phyloP scores from a whole-genome alignment of 2,888 invertebrate species.

The Ichneumon xanthorius region DNA sequence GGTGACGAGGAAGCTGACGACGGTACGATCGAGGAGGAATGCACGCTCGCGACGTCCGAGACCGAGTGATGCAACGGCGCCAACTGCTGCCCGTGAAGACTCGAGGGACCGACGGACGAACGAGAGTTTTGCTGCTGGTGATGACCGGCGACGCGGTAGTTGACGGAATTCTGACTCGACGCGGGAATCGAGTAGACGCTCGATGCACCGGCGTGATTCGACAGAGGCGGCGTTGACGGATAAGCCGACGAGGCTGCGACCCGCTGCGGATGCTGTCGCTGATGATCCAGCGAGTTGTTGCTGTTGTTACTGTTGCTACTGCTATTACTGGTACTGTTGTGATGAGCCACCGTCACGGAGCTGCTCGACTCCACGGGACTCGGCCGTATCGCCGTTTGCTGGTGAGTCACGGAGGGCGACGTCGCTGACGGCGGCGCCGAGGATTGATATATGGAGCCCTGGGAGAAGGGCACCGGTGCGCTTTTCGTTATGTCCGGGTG shows the following conservation, averaged over 20 bases:
- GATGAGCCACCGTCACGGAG: slow-evolving; percentile 59
- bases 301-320: slow-evolving; percentile 40
- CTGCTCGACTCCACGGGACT: slow-evolving; percentile 73
- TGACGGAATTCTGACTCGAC: slow-evolving; percentile 65
- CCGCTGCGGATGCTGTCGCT: slow-evolving; percentile 73
- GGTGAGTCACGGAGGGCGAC: slow-evolving; percentile 79
- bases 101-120: slow-evolving; percentile 52
- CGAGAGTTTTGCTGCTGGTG: slow-evolving; percentile 65
- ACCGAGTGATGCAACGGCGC: slow-evolving; percentile 58
- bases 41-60: slow-evolving; percentile 58
- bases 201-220: slow-evolving; percentile 57
- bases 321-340: slow-evolving; percentile 51
- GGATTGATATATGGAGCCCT: slow-evolving; percentile 77
- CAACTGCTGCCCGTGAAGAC: slow-evolving; percentile 62
- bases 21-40: slow-evolving; percentile 57
- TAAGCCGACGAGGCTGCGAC: slow-evolving; percentile 70
- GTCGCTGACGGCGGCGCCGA: slow-evolving; percentile 81
- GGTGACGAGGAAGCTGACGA: slow-evolving; percentile 69
- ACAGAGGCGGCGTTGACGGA: slow-evolving; percentile 50
- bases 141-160: slow-evolving; percentile 68
- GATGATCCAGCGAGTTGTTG: slow-evolving; percentile 67
- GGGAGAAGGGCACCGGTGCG: slow-evolving; percentile 79
- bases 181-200: slow-evolving; percentile 62
- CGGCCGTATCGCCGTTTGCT: slow-evolving; percentile 74
- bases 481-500: slow-evolving; percentile 82